A percentile compares a stretch with the other conserved stretches of the same genome.
These are phyloP conservation scores for Lytechinus variegatus DNA, from an alignment of 35 echinoderm and acorn worm species.

Conservation along the genomic window DNA sequence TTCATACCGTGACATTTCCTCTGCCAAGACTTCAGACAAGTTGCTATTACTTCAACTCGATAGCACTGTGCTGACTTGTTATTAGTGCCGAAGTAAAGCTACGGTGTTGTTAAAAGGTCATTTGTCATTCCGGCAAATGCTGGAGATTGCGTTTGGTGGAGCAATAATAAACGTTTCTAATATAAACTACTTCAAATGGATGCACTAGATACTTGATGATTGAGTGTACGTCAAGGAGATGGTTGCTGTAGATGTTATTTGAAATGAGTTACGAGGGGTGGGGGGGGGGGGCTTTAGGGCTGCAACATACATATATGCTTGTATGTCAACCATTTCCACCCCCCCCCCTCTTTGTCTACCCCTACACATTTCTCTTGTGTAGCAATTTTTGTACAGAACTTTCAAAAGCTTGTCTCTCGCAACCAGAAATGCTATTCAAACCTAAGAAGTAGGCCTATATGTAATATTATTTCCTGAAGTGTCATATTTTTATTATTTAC, in stretches of 20 bases:
- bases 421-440: no score
- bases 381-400: no score
- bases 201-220: neutral
- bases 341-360: no score
- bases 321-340: no score
- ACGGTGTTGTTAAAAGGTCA: neutral
- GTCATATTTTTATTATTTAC: no score
- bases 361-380: neutral
- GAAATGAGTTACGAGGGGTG: neutral
- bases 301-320: no score
- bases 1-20: neutral
- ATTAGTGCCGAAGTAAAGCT: neutral
- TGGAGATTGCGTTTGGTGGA: neutral
- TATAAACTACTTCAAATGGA: neutral
- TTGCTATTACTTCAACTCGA: neutral
- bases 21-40: neutral
- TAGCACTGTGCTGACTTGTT: neutral
- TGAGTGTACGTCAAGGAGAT: neutral
- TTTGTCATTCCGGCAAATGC: neutral
- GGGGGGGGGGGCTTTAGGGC: neutral
- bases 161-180: neutral
- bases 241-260: neutral
- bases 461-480: no score
- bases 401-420: no score
- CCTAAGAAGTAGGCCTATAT: no score